A percentile compares a stretch with the other conserved stretches of the same genome.
These are phyloP conservation scores for Mus spicilegus DNA, from an alignment of 2,113 vertebrate species.

Conservation along the genomic window DNA sequence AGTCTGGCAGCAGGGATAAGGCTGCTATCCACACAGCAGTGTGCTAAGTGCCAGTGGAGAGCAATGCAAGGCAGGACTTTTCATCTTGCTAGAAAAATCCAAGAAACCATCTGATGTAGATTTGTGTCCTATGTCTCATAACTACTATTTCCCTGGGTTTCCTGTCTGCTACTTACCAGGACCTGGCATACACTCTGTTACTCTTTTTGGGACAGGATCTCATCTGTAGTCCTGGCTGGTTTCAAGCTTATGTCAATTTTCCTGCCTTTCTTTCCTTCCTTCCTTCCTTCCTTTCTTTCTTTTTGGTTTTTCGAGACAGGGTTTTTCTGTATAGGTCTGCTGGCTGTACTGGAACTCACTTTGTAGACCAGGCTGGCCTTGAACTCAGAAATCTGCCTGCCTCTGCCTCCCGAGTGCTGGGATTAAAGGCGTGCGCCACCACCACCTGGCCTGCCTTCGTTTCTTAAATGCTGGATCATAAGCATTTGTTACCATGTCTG, in stretches of 20 bases:
- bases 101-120: not conserved
- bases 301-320: too few species aligned
- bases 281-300: too few species aligned
- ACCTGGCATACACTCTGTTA: not conserved
- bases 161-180: too few species aligned
- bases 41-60: not conserved
- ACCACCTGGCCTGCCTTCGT: not conserved
- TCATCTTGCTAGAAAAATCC: not conserved
- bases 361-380: too few species aligned
- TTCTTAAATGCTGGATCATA: not conserved
- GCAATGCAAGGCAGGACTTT: not conserved
- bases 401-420: too few species aligned
- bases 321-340: too few species aligned
- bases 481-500: not conserved
- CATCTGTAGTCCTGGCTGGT: not conserved
- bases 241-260: not conserved
- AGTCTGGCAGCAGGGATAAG: not conserved
- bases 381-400: too few species aligned
- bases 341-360: too few species aligned
- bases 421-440: too few species aligned
- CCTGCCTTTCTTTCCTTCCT: not conserved
- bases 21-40: too few species aligned
- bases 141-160: not conserved
- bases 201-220: not conserved
- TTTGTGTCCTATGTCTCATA: fast-evolving